Base-by-base conservation (phyloP, 2,888 invertebrate species). In the Oxyscelio sp. region DNA sequence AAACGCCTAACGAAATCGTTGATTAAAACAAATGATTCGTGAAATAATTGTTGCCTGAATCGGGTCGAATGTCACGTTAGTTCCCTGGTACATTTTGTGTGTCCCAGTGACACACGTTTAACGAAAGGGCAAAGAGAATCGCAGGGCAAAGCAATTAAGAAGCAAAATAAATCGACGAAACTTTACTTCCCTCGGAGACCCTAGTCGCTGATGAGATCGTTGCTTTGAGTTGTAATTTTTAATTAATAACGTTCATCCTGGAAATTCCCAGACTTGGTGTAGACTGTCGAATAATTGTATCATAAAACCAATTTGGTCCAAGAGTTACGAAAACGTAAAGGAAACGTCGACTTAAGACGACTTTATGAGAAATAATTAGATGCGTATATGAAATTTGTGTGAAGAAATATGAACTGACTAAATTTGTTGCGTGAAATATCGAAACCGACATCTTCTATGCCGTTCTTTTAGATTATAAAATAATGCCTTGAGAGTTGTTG, bases 11-110 rank as follows among this genome's bases (percentile, higher is more conserved):
- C n/a, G n/a, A 68, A 24, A 68, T 9, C 13, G 38, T 63, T 54
- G 24, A 63, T 74, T 54, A 43, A 74, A 74, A 74, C 52, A 74
- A 74, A 74, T 52, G 61, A 61, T 40, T 73, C 73, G 73, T 52
- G 40, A 73, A 73, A 73, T 19, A 34, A 13, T n/a, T n/a, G n/a
- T n/a, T n/a, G n/a, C n/a, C n/a, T n/a, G n/a, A n/a, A 21, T 48
- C 17, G 21, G 19, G 17, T 21, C 40, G 45, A 75, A 45, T 24
- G 50, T 11, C 59, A 65, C 59, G 38, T 66, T 50, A 31, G 58
- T 66, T 40, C 59, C 38, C 11, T 50, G 66, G 68, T 77, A 54
- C 58, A 77, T 68, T 66, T 34, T 19, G 65, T 65, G n/a, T n/a
- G n/a, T n/a, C 54, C 58, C 6, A 22, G 48, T 38, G 56, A 65